phyloP scores from a whole-genome alignment of 2,113 vertebrate species.

The rabbit (Oryctolagus cuniculus) region mOryCun1.1 NC_091433.1:110858001-110858500 shows the following conservation, averaged over 20 bases:
- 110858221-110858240: conserved; percentile 66
- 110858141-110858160: conserved; percentile 48
- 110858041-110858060: conserved; percentile 35
- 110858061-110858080: conserved; percentile 71
- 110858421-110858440: background rate
- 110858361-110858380: background rate
- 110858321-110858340: background rate
- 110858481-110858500: background rate
- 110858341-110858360: background rate
- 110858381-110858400: background rate
- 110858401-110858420: background rate
- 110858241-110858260: conserved; percentile 43
- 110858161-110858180: conserved; percentile 76
- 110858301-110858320: background rate
- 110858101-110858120: conserved; percentile 75
- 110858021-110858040: conserved; percentile 29
- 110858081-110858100: conserved; percentile 41
- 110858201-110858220: conserved; percentile 70
- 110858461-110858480: background rate
- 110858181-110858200: conserved; percentile 76
- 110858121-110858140: conserved; percentile 80
- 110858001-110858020: background rate
- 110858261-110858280: background rate
- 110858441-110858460: background rate
- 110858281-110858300: background rate